These are phyloP conservation scores for Anadara kagoshimensis DNA, from an alignment of 1,140 invertebrate genomes.

Conservation along the genomic window DNA sequence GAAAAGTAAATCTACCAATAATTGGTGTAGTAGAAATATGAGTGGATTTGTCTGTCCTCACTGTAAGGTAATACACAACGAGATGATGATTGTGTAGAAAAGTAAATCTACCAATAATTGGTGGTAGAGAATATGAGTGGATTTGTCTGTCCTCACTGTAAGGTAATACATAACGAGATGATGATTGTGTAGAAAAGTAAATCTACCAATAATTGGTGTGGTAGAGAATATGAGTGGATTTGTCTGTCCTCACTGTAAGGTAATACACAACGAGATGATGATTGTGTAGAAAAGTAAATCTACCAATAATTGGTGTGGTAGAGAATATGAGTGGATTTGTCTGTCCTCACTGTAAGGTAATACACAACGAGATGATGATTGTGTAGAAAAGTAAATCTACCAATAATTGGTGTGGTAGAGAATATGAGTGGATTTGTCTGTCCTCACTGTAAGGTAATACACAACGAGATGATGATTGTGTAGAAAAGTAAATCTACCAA, in stretches of 20 bases:
- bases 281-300: too few relatives aligned
- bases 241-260: slow-evolving; percentile 89
- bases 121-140: too few relatives aligned
- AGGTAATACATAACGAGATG: slow-evolving; percentile 95
- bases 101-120: too few relatives aligned
- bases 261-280: too few relatives aligned
- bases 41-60: slow-evolving; percentile 93
- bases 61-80: slow-evolving; percentile 79
- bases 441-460: slow-evolving; percentile 83
- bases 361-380: too few relatives aligned
- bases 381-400: slow-evolving; percentile 91
- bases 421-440: slow-evolving; percentile 97
- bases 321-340: too few relatives aligned
- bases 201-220: slow-evolving; percentile 90
- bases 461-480: too few relatives aligned
- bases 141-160: too few relatives aligned
- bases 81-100: too few relatives aligned
- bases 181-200: slow-evolving; percentile 94
- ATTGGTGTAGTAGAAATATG: slow-evolving; percentile 98
- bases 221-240: slow-evolving; percentile 97
- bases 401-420: slow-evolving; percentile 92
- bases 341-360: too few relatives aligned
- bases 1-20: slow-evolving; percentile 90
- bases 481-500: too few relatives aligned
- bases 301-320: too few relatives aligned